phyloP scores from a whole-genome alignment of 2,888 invertebrate genomes.

The Ochropacha duplaris region DNA sequence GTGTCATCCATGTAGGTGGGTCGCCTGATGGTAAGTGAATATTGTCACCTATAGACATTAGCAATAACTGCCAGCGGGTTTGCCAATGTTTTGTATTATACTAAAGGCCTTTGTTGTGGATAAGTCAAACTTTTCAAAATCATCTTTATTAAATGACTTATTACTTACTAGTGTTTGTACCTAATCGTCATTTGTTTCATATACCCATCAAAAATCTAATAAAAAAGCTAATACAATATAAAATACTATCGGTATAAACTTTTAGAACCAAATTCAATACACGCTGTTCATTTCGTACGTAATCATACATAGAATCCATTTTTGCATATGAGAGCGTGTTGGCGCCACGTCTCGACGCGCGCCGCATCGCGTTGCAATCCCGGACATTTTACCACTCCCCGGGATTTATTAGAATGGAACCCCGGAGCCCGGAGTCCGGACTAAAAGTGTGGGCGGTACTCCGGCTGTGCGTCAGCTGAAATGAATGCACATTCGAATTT shows the following conservation, averaged over 20 bases:
- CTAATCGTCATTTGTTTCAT: no score
- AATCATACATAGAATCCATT: conserved; percentile 30
- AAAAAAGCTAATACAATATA: no score
- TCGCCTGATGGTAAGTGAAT: no score
- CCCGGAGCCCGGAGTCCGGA: conserved; percentile 27
- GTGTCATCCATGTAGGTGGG: no score
- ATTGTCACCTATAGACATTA: no score
- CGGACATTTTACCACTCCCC: conserved; percentile 38
- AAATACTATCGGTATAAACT: neutral
- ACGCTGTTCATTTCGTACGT: neutral
- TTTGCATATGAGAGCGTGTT: conserved; percentile 51
- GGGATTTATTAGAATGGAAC: conserved; percentile 49
- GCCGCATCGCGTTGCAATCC: conserved; percentile 44
- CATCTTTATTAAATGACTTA: no score
- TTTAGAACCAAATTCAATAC: neutral
- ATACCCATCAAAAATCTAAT: no score
- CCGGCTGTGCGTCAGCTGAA: conserved; percentile 13
- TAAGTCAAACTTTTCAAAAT: no score
- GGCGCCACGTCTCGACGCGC: conserved; percentile 60
- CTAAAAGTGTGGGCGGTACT: conserved; percentile 22
- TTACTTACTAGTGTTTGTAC: no score
- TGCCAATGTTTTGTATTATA: no score
- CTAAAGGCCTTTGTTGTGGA: no score
- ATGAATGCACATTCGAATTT: conserved; percentile 37
- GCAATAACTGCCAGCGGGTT: no score